These are phyloP conservation scores for Lamellibrachia luymesi DNA, from an alignment of 1,140 invertebrate species.

Conservation along the genomic window DNA sequence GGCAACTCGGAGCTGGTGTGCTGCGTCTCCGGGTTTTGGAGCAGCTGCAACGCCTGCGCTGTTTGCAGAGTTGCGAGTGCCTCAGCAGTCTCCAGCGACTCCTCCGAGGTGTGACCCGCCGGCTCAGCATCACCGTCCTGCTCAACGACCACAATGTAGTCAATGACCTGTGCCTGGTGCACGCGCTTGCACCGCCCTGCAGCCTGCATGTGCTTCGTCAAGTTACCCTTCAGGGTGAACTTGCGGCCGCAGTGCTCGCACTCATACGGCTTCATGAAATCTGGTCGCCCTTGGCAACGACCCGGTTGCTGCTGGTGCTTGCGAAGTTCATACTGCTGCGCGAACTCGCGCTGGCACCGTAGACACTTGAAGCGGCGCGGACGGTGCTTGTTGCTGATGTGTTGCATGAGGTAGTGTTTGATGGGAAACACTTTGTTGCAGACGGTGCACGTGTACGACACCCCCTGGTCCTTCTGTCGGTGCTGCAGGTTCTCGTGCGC, in stretches of 20 bases:
- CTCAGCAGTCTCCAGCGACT: not conserved
- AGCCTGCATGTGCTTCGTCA: conserved; percentile 9
- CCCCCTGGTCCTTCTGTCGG: not conserved
- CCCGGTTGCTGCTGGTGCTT: conserved; percentile 6
- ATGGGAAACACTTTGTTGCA: conserved; percentile 15
- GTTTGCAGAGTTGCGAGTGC: not conserved
- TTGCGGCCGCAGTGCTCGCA: not conserved
- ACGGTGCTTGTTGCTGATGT: conserved; percentile 8
- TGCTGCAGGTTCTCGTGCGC: not conserved
- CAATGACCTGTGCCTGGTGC: not conserved
- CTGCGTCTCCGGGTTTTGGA: not conserved
- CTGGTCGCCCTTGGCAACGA: conserved; percentile 3
- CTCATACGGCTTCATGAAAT: conserved; percentile 8
- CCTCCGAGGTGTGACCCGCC: not conserved
- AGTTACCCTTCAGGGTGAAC: conserved; percentile 18
- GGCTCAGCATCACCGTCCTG: not conserved
- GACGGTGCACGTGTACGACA: conserved; percentile 16
- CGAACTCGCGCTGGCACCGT: not conserved
- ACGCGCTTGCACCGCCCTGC: not conserved
- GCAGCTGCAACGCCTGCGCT: conserved; percentile 1
- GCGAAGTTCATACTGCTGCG: conserved; percentile 6
- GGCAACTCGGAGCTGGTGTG: not conserved
- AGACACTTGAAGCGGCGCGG: conserved; percentile 10
- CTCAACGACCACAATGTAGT: conserved; percentile 8
- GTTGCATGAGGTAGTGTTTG: conserved; percentile 12